These are phyloP conservation scores for Chaenocephalus aceratus DNA, from an alignment of 2,113 vertebrate species.

Conservation along the genomic window DNA sequence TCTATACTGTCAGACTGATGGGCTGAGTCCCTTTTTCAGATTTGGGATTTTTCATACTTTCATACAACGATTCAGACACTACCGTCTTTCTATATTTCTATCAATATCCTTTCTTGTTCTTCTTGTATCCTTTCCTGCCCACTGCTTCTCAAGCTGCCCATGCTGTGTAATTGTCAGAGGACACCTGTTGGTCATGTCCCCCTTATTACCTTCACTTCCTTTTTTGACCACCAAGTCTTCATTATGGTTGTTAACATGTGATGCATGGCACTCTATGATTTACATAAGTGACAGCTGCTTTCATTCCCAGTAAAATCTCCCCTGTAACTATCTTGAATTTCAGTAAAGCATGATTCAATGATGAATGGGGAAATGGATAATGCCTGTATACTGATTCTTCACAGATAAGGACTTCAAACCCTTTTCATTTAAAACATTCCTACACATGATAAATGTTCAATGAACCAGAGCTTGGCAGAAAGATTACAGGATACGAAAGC, in stretches of 20 bases:
- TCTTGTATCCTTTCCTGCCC: not conserved
- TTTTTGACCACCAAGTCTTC: constrained; percentile 1
- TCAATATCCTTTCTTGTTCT: constrained; percentile 19
- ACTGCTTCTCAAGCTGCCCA: constrained; percentile 13
- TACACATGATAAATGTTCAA: constrained; percentile 38
- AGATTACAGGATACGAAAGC: constrained; percentile 31
- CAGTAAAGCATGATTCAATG: not conserved
- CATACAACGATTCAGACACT: constrained; percentile 11
- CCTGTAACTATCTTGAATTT: not conserved
- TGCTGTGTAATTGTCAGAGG: constrained; percentile 31
- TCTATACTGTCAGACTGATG: constrained; percentile 21
- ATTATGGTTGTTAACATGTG: not conserved
- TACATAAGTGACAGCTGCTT: not conserved
- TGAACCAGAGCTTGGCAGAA: constrained; percentile 8
- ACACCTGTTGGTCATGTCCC: constrained; percentile 44
- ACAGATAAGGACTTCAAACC: constrained; percentile 24
- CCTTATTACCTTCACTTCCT: constrained; percentile 27
- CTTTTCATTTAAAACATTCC: constrained; percentile 23
- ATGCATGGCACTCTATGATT: not conserved
- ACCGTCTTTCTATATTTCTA: constrained; percentile 12
- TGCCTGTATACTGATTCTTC: constrained; percentile 11
- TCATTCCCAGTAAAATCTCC: not conserved
- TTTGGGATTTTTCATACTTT: constrained; percentile 27
- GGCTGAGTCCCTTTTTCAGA: constrained; percentile 17
- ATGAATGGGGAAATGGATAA: constrained; percentile 10